Percentiles rank a stretch among this genome's conserved stretches.
These are phyloP conservation scores for Pipa parva DNA, from an alignment of 2,113 vertebrate species.

Conservation along the genomic window DNA sequence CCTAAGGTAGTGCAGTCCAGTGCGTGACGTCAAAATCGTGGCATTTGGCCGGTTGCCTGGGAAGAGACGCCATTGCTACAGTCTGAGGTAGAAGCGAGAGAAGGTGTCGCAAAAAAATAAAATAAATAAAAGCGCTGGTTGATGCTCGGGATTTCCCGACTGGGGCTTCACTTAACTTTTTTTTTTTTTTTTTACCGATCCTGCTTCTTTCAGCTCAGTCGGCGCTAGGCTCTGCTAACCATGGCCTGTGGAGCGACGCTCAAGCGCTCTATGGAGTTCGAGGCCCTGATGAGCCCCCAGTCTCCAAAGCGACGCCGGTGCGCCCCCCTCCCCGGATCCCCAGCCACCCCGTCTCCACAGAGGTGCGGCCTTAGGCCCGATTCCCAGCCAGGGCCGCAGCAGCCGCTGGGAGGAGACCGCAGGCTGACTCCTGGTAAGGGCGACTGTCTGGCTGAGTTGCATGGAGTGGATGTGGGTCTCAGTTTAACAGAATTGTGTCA, in stretches of 20 bases:
- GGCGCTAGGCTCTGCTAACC: no score
- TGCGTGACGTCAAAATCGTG: constrained; percentile 27
- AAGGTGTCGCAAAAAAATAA: not conserved
- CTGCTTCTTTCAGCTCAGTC: no score
- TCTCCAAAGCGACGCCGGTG: constrained; percentile 80
- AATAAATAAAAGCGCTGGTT: not conserved
- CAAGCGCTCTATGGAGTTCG: constrained; percentile 85
- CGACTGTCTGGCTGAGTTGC: not conserved
- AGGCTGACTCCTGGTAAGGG: constrained; percentile 71
- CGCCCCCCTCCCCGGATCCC: constrained; percentile 74
- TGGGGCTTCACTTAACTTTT: not conserved
- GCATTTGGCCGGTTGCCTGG: constrained; percentile 36
- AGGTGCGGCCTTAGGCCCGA: constrained; percentile 70
- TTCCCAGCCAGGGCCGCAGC: constrained; percentile 59
- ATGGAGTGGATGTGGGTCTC: no score
- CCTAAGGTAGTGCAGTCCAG: not conserved
- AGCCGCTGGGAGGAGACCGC: constrained; percentile 64
- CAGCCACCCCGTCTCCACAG: constrained; percentile 69
- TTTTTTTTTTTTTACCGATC: not conserved
- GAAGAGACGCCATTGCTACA: constrained; percentile 35
- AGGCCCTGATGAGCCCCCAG: constrained; percentile 80
- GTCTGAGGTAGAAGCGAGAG: not conserved
- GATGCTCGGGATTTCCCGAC: not conserved
- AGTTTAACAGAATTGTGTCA: no score
- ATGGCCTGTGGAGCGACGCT: constrained; percentile 87